Base-by-base conservation (phyloP, 2,113 vertebrate genomes). In the Chionodraco myersi region DNA sequence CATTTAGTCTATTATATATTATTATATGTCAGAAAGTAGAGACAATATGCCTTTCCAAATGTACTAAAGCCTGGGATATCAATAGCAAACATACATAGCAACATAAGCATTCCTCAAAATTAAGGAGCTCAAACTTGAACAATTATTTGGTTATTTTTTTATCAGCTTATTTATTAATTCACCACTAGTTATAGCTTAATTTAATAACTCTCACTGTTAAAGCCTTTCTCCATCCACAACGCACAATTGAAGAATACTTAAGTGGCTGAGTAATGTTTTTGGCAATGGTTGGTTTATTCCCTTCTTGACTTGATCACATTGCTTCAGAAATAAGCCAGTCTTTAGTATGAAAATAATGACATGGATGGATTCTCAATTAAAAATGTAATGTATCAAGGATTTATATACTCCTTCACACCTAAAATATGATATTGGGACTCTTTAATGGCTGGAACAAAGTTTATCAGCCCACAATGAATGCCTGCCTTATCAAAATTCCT, bases 401-500 rank as follows among this genome's bases (percentile, higher is more conserved):
- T 56, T 14, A 3, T 30, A 26, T 65, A 64, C 30, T 44, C 30
- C 54, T 61, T 73, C 44, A 78, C 57, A 85, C 23, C 66, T 77
- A 10, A 69, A 72, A 51, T 49, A 34, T 16, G 6, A 67, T 62
- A 41, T 62, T 48, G 34, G 1, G 23, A 47, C 74, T 61, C 47
- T 70, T 61, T 45, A 67, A 13, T 6, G 59, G 79, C 67, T 86
- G 79, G 79, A 64, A 77, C 75, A 8, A 16, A 0, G 6, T 78
- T 80, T 80, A 83, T 86, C 82, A 76, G 49, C 44, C 12, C 48
- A 59, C 18, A 75, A 62, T 72, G 72, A 68, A 79, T 60, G 16
- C 77, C 64, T 21, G 59, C 67, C 63, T 88, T 64, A 88, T 88
- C 84, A 75, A 51, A 80, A 73, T 80, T 84, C 85, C 49, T 84